phyloP scores from a whole-genome alignment of 2,797 vertebrate species.

The Mus caroli region DNA sequence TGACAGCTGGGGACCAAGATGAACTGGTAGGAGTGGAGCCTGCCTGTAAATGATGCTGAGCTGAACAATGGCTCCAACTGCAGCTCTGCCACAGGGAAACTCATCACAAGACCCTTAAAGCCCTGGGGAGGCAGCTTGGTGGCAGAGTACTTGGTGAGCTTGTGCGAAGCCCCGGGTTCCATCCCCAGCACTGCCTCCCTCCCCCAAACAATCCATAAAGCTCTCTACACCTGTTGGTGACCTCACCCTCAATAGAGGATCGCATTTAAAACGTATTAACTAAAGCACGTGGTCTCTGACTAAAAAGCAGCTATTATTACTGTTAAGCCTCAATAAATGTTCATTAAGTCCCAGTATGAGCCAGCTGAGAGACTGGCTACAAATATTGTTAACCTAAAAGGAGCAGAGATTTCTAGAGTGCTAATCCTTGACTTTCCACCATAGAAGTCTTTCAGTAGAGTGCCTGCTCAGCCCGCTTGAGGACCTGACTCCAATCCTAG shows the following conservation, averaged over 20 bases:
- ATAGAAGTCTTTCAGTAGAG: neutral
- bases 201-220: neutral
- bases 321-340: neutral
- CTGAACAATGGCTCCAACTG: neutral
- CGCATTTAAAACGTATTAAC: neutral
- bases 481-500: neutral
- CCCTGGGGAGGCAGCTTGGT: neutral
- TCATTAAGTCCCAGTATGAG: neutral
- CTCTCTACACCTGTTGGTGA: neutral
- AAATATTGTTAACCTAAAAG: neutral
- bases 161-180: neutral
- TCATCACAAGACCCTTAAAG: neutral
- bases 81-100: conserved; percentile 7
- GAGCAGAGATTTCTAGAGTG: neutral
- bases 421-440: neutral
- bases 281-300: neutral
- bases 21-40: neutral
- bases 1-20: neutral
- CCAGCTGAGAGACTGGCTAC: neutral
- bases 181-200: neutral
- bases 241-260: neutral
- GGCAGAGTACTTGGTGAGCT: neutral
- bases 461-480: no score
- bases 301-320: neutral
- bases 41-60: neutral